Base-by-base conservation (phyloP, 2,113 vertebrate species). In the Rhinopomastus cyanomelas region DNA sequence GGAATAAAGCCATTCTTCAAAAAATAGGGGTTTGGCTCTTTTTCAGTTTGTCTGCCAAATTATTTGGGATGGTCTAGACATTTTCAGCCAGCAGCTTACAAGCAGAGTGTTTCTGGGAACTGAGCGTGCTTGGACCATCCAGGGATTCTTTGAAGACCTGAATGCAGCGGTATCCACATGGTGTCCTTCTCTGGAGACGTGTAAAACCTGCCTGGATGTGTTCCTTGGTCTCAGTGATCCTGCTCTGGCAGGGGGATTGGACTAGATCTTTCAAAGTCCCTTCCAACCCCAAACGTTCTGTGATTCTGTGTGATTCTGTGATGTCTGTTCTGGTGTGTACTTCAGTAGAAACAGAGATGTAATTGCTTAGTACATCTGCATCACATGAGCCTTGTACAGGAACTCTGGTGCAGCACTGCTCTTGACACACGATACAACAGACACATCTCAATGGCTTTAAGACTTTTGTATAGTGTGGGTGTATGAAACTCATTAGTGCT, bases 341-440 rank as follows among this genome's bases (percentile, higher is more conserved):
- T 93, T 95, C 73, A 88, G 56, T 64, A 95, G 90, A 91, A 86
- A 52, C 22, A 73, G 80, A 16, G 62, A 61, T 56, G 60, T 76
- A 88, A 96, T 94, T 95, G 49, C 55, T 92, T 84, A 87, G 85
- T 95, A 84, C 74, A 93, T 94, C 93, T 96, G 92, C 62, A 91
- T 85, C 66, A 25, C 57, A 82, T 91, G 88, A 95, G 80, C 95
- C 52, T 59, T 59, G 56, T 87, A 90, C 75, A 48, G 39, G 79
- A 81, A 76, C 34, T 52, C 34, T 44, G 60, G 20, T 78, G 32
- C 25, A 65, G 52, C 27, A 85, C 44, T 59, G 65, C 62, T 91
- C 81, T 26, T 1, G 3, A 92, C 93, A 94, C 68, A 36, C 8
- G 86, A 92, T 94, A 87, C 34, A 78, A 85, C 3, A 90, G 92